Base-by-base conservation (phyloP, 2,113 vertebrate genomes). In the Glaucomys volans region DNA sequence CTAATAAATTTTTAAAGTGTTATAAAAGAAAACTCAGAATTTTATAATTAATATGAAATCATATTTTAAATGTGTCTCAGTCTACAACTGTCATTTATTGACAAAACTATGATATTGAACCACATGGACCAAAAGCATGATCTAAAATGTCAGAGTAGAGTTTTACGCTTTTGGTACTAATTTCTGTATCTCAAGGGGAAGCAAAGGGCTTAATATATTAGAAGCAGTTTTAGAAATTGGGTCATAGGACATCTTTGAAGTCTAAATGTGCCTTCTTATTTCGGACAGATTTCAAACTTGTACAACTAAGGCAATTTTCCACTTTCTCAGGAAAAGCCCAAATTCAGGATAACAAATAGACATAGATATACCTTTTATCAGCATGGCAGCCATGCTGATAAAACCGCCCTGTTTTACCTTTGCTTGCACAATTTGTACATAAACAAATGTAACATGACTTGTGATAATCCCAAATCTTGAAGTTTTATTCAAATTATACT, bases 241-340 rank as follows among this genome's bases (percentile, higher is more conserved):
- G n/a, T 35, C 40, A 57, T 1, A 84, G 22, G n/a, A 77, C 20
- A 71, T 72, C 30, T 76, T 77, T 11, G 7, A 74, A 91, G 28
- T 77, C 28, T 62, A 42, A 66, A 1, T 26, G 9, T 52, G 0
- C 26, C 24, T 66, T 20, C 37, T 71, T 91, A 66, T 54, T 95
- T 88, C 86, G 82, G 28, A 32, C 52, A 91, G 37, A 88, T 88
- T 96, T 69, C 74, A 77, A 92, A 80, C 12, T 59, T 83, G 6
- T 2, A 82, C 30, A 83, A 24, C 7, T 67, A 72, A 69, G 26
- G 14, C 24, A 79, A 52, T 69, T 86, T 32, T 42, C 57, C 67
- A 44, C 87, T 44, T 83, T 59, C 12, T 10, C 28, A 90, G 66
- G 74, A 76, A 92, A 90, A 90, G 42, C 44, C 10, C 2, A 40